phyloP scores from a whole-genome alignment of 2,797 vertebrate species.

The Avahi laniger region DNA sequence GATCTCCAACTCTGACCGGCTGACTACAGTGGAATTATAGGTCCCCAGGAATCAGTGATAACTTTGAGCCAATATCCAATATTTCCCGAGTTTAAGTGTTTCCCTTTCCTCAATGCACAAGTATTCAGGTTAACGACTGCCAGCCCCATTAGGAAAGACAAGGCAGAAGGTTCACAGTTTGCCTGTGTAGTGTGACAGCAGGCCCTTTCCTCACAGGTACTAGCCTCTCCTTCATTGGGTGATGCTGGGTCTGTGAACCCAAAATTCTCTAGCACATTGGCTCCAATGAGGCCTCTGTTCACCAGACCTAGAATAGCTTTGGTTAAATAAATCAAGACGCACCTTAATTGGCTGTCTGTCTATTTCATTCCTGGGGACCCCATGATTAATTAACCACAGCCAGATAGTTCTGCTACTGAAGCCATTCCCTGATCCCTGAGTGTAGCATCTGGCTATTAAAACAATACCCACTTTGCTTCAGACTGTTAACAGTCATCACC shows the following conservation, averaged over 20 bases:
- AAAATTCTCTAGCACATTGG: conserved; percentile 36
- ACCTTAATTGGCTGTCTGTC: conserved; percentile 75
- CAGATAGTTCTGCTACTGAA: conserved; percentile 67
- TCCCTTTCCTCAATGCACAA: not conserved
- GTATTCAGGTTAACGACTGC: not conserved
- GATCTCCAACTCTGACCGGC: not conserved
- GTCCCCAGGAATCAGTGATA: not conserved
- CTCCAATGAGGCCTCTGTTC: conserved; percentile 54
- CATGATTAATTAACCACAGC: conserved; percentile 75
- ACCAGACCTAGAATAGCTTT: conserved; percentile 63
- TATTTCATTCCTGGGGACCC: conserved; percentile 71
- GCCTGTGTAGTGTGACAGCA: not conserved
- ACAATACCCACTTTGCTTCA: conserved; percentile 70
- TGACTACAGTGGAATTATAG: not conserved
- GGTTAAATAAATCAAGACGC: conserved; percentile 74
- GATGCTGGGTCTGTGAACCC: conserved; percentile 45
- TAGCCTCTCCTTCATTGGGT: not conserved
- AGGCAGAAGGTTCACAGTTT: not conserved
- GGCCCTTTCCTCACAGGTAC: not conserved
- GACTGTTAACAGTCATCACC: conserved; percentile 67
- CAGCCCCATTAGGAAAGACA: not conserved
- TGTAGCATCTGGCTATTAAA: conserved; percentile 75
- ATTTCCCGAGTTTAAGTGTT: not conserved
- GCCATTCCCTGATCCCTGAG: conserved; percentile 59
- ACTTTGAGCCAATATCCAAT: not conserved